Conservation (phyloP, 2,113 vertebrate genomes). For the Petaurus breviceps region DNA sequence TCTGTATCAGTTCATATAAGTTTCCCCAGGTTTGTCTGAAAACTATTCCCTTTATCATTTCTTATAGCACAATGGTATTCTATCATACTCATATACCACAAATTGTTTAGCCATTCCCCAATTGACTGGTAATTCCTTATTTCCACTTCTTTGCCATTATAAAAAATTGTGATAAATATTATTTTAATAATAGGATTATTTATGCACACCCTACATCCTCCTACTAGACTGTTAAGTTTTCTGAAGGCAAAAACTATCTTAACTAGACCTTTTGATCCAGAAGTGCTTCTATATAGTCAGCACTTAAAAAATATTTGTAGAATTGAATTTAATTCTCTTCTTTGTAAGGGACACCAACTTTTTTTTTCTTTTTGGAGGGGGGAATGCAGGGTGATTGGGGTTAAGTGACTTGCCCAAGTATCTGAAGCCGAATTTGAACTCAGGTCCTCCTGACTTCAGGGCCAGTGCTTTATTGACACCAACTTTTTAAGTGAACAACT, state of each 20-base stretch:
- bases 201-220: background rate
- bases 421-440: too few species aligned
- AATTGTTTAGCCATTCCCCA: background rate
- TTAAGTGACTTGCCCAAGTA: too few species aligned
- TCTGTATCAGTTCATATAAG: background rate
- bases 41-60: background rate
- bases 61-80: background rate
- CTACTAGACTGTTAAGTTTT: background rate
- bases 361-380: background rate
- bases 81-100: background rate
- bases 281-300: background rate
- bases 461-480: background rate
- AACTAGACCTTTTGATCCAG: background rate
- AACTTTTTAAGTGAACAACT: slow-evolving; percentile 26
- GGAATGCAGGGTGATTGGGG: too few species aligned
- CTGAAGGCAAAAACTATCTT: background rate
- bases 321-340: background rate
- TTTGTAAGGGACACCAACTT: background rate
- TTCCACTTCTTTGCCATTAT: background rate
- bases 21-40: background rate
- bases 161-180: background rate
- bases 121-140: background rate
- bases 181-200: background rate
- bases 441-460: too few species aligned
- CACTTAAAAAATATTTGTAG: background rate